Conservation (phyloP, 2,888 invertebrate genomes). For the Strigamia crassipes region DNA sequence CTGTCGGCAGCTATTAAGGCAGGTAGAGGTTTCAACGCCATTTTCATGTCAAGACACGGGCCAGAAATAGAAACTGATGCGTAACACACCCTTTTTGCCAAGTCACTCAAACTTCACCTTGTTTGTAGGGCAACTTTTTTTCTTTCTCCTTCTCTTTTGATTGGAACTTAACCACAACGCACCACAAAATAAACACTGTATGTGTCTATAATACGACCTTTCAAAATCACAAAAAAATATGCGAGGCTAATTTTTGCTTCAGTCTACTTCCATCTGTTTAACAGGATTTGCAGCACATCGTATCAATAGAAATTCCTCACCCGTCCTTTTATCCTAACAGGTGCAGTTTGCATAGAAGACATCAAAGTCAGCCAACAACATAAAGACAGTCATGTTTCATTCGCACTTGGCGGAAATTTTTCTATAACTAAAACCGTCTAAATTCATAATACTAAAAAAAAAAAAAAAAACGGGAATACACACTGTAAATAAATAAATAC, state of each 20-base stretch:
- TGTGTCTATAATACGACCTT: too few relatives aligned
- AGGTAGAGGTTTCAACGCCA: background rate
- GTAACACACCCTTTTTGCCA: too few relatives aligned
- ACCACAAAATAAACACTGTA: too few relatives aligned
- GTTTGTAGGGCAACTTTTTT: background rate
- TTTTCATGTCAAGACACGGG: background rate
- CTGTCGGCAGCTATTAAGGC: background rate
- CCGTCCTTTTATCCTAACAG: background rate
- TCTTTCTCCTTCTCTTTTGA: too few relatives aligned
- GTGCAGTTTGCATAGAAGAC: constrained; percentile 11
- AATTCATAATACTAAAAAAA: too few relatives aligned
- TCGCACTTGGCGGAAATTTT: constrained; percentile 7
- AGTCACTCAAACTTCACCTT: background rate
- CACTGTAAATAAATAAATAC: too few relatives aligned
- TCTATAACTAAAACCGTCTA: too few relatives aligned
- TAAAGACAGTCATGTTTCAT: constrained; percentile 21
- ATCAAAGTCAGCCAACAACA: constrained; percentile 21
- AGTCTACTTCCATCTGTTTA: background rate
- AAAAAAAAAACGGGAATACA: too few relatives aligned
- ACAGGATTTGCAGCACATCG: background rate
- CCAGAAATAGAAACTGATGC: background rate
- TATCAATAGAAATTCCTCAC: background rate
- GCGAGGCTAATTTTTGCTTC: background rate
- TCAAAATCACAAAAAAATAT: background rate
- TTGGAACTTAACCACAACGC: too few relatives aligned